A percentile compares a stretch with the other conserved stretches of the same genome.
phyloP scores from a whole-genome alignment of 2,888 invertebrate species.

The Sarcophaga variegata region DNA sequence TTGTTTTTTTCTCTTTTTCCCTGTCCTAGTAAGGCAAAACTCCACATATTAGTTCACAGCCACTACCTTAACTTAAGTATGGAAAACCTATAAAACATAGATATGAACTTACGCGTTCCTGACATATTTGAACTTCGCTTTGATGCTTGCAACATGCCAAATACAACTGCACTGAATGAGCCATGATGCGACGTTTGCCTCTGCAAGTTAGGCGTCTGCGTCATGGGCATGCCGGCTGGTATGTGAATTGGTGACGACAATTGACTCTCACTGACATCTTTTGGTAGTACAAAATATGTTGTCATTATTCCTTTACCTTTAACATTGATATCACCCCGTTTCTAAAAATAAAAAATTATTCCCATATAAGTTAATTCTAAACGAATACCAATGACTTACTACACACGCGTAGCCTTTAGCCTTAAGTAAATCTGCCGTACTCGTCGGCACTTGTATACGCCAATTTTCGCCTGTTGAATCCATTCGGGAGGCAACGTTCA shows the following conservation, averaged over 20 bases:
- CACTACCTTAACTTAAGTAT: no score
- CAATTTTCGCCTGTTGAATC: conserved; percentile 95
- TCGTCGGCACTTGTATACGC: conserved; percentile 93
- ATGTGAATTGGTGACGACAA: conserved; percentile 79
- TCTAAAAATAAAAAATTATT: conserved; percentile 82
- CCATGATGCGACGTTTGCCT: conserved; percentile 88
- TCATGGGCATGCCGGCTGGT: conserved; percentile 82
- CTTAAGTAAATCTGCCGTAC: conserved; percentile 88
- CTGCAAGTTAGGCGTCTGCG: conserved; percentile 84
- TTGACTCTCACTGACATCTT: conserved; percentile 80
- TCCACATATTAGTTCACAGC: no score
- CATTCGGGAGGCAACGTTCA: conserved; percentile 98
- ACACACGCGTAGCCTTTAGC: conserved; percentile 80
- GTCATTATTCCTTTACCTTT: conserved; percentile 98
- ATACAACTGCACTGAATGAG: conserved; percentile 93
- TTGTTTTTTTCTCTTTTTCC: no score
- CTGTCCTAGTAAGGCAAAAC: no score
- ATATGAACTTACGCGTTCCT: conserved; percentile 79
- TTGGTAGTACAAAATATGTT: conserved; percentile 93
- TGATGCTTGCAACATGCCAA: conserved; percentile 91
- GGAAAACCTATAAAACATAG: no score
- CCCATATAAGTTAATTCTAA: not conserved
- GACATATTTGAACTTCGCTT: conserved; percentile 80
- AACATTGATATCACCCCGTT: conserved; percentile 93
- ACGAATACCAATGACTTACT: conserved; percentile 73